A percentile compares a stretch with the other conserved stretches of the same genome.
phyloP scores from a whole-genome alignment of 2,113 vertebrate species.

The Aldabrachelys gigantea region DNA sequence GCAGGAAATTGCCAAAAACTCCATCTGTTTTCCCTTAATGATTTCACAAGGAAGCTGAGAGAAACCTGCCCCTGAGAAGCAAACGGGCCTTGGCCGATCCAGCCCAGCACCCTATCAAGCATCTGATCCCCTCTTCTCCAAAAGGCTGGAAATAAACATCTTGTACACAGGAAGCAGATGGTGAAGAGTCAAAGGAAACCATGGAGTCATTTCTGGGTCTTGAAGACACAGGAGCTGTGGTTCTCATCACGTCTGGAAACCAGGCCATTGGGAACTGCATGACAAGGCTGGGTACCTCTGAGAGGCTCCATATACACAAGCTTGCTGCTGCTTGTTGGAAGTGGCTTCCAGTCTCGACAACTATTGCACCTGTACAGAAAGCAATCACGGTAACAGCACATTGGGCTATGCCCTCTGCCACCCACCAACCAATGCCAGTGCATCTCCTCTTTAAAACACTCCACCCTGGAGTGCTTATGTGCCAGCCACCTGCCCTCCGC shows the following conservation, averaged over 20 bases:
- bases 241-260: not conserved
- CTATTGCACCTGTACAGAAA: not conserved
- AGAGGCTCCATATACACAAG: not conserved
- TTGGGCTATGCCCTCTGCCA: not conserved
- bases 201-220: not conserved
- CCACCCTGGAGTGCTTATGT: not conserved
- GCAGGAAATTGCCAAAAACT: slow-evolving; percentile 57
- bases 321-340: not conserved
- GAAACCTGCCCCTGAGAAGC: not conserved
- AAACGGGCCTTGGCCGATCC: not conserved
- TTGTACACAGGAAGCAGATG: not conserved
- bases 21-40: slow-evolving; percentile 71
- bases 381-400: not conserved
- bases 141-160: not conserved
- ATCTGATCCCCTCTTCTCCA: not conserved
- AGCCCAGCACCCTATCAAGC: slow-evolving; percentile 3
- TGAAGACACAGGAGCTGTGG: not conserved
- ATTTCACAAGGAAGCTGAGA: slow-evolving; percentile 26
- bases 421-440: not conserved
- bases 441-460: not conserved
- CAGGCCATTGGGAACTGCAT: not conserved
- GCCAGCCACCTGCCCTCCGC: not conserved
- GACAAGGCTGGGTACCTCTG: not conserved
- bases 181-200: not conserved
- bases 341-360: not conserved